phyloP scores from a whole-genome alignment of 1,140 invertebrate species.

The Euura saliciscinereae region DNA sequence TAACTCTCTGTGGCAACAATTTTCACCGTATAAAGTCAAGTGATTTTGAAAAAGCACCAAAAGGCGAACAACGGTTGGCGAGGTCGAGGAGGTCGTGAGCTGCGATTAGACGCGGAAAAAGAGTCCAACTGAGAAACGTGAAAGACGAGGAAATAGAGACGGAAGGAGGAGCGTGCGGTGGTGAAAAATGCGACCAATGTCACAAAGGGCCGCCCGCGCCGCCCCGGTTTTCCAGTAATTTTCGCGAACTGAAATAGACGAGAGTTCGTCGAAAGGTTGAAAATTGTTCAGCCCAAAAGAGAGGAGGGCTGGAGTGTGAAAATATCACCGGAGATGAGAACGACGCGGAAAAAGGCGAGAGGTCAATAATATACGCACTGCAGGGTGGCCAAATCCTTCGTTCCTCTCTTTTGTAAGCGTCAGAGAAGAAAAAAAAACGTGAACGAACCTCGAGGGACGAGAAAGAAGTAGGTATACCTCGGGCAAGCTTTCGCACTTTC shows the following conservation, averaged over 20 bases:
- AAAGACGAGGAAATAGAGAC: background rate
- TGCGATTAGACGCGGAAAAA: background rate
- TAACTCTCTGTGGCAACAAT: background rate
- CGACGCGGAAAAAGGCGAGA: no score
- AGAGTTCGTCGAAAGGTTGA: background rate
- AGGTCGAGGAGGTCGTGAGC: background rate
- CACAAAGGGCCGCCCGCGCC: background rate
- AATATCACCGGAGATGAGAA: no score
- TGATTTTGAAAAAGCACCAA: background rate
- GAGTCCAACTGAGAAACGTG: background rate
- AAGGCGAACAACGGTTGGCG: background rate
- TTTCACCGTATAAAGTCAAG: background rate
- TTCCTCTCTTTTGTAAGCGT: no score
- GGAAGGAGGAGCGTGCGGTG: background rate
- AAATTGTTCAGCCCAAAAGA: no score
- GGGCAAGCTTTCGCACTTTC: no score
- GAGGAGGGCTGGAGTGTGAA: no score
- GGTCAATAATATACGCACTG: no score
- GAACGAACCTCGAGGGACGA: no score
- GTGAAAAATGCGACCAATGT: background rate
- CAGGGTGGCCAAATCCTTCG: no score
- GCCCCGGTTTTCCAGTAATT: background rate
- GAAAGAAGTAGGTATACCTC: no score
- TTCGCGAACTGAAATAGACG: background rate
- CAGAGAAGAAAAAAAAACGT: no score